Base-by-base conservation (phyloP, 2,113 vertebrate species). In the Otocyon megalotis region DNA sequence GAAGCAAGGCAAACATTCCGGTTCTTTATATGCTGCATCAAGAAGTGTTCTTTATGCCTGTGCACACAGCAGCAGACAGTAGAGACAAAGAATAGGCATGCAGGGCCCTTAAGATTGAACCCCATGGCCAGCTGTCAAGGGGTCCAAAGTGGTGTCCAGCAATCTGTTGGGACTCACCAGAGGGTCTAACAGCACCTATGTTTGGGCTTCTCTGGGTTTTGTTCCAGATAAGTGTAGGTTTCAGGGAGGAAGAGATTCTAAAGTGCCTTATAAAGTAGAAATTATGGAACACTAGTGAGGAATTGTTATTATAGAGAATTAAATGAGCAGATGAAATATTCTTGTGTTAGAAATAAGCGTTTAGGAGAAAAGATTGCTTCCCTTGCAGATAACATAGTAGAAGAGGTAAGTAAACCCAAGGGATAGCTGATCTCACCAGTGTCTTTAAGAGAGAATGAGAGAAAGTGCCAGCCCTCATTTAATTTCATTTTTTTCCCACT, bases 231-330 rank as follows among this genome's bases (percentile, higher is more conserved):
- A 62, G 62, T 37, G 0, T 37, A 35, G 84, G 32, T 86, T 90
- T 37, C 82, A 54, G 12, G 1, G 8, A 37, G 32, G 3, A 79
- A 37, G 54, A 85, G 20, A 37, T 82, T 79, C 74, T 95, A 60
- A 80, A 89, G 26, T 92, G 58, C 30, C 26, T 79, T 87, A 20
- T 50, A 87, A 63, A 93, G 72, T 74, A 43, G 72, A 92, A 91
- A 93, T 30, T 56, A 92, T 11, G 82, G 81, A 92, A 50, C 43
- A 77, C 53, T 67, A 12, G 24, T 89, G 56, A 65, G 32, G 30
- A 87, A 91, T 94, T 93, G 28, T 48, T 98, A 90, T 62, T 88
- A 19, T 37, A 96, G 91, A 87, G 93, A 35, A 96, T 93, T 94
- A 60, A 89, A 82, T 81, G 62, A 94, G 53, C 74, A 97, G 53